Evolutionary conservation across 2,888 invertebrate species (phyloP), one percentile per base, ranked within the genome.

Genomic region (Cosmorhoe ocellata): DNA sequence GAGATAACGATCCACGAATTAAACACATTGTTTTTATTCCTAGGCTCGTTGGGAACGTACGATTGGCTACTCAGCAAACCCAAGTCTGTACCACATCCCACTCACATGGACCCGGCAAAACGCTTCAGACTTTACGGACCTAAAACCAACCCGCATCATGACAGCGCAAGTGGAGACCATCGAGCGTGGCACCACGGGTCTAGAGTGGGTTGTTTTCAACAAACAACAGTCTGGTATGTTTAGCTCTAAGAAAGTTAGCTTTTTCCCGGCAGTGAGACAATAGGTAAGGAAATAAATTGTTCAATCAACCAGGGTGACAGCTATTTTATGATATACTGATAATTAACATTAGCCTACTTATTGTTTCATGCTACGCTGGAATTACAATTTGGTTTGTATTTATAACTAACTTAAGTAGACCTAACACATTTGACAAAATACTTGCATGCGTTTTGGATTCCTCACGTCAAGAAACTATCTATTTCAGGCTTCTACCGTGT

Each of bases 181-280:
- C 4, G 43, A 77, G 0, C 73, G 82, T 49, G 82, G 78, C 9
- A 69, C 71, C 0, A 61, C 56, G 40, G 84, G 81, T 2, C 50
- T 68, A 1, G 91, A 92, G 59, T 94, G 93, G 93, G 83, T 93
- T 5, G 79, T 94, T 18, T 89, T 93, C 50, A 94, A 94, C 69
- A 81, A 92, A 38, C 92, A 93, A 64, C 84, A 91, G 67, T 82
- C 91, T 52, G 93, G 93, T 92, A 69, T 71, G 66, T 28, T 11
- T 6, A 1, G 3, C n/a, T 32, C n/a, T 7, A 12, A 37, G n/a
- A n/a, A n/a, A n/a, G n/a, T n/a, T n/a, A n/a, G n/a, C n/a, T n/a
- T n/a, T n/a, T n/a, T n/a, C n/a, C n/a, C n/a, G n/a, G n/a, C n/a
- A n/a, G n/a, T n/a, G n/a, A n/a, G n/a, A n/a, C n/a, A n/a, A n/a